A percentile compares a stretch with the other conserved stretches of the same genome.
Conservation (phyloP, 2,113 vertebrate genomes). For the Campylomormyrus numenius region DNA sequence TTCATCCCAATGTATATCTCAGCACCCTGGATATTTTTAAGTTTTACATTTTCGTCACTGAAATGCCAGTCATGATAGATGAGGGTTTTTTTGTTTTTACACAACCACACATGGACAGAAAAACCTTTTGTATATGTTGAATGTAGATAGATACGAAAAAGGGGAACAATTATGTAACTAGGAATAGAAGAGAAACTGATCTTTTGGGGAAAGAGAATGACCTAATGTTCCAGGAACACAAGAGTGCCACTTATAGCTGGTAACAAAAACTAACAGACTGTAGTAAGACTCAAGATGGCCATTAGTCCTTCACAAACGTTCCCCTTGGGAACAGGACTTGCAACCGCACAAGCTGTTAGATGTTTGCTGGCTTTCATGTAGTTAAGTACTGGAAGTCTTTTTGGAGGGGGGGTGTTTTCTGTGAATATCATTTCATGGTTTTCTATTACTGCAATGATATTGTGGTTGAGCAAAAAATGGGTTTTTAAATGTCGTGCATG, state of each 20-base stretch:
- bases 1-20: background rate
- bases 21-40: background rate
- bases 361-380: background rate
- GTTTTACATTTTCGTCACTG: background rate
- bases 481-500: background rate
- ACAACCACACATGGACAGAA: background rate
- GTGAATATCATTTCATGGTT: conserved; percentile 1
- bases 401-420: background rate
- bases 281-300: conserved; percentile 24
- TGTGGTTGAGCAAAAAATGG: background rate
- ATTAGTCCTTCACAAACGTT: conserved; percentile 31
- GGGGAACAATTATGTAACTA: conserved; percentile 26
- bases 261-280: conserved; percentile 32
- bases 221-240: conserved; percentile 32
- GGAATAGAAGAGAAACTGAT: conserved; percentile 25
- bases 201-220: conserved; percentile 24
- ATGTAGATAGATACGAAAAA: conserved; percentile 9
- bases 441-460: background rate
- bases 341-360: background rate
- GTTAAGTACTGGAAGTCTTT: background rate
- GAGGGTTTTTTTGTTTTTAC: background rate
- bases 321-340: conserved; percentile 22
- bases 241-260: conserved; percentile 28
- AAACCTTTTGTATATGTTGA: conserved; percentile 8
- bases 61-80: background rate